Evolutionary conservation across 2,888 invertebrate species (phyloP).

Genomic region (Gastrophysa polygoni): DNA sequence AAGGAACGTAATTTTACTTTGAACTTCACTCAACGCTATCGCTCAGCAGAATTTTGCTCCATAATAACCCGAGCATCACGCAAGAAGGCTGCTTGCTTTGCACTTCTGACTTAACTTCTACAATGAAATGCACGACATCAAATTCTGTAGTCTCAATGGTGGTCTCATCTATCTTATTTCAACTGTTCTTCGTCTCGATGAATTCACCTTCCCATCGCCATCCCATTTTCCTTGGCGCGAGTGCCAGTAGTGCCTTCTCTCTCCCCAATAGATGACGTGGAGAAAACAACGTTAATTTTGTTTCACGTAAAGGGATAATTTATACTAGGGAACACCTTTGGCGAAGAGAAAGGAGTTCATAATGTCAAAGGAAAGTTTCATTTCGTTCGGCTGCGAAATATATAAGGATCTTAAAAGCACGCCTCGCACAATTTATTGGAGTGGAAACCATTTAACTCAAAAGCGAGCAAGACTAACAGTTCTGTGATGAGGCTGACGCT

Average conservation of each 20-base stretch:
- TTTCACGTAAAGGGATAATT: constrained; percentile 56
- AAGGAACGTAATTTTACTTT: constrained; percentile 57
- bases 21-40: constrained; percentile 50
- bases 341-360: constrained; percentile 56
- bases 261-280: constrained; percentile 25
- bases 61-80: constrained; percentile 31
- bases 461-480: constrained; percentile 38
- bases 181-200: constrained; percentile 53
- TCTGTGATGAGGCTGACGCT: constrained; percentile 37
- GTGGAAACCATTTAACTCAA: constrained; percentile 47
- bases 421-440: constrained; percentile 43
- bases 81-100: constrained; percentile 27
- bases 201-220: constrained; percentile 41
- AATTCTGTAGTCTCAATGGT: constrained; percentile 55
- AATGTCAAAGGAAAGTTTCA: constrained; percentile 59
- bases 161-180: constrained; percentile 57
- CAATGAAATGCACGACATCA: constrained; percentile 57
- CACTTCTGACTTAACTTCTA: constrained; percentile 36
- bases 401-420: constrained; percentile 49
- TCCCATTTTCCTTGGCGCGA: constrained; percentile 18
- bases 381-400: constrained; percentile 53
- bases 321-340: constrained; percentile 57
- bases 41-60: constrained; percentile 40
- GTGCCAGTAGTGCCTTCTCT: constrained; percentile 18
- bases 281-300: constrained; percentile 44